Conservation (phyloP, 2,113 vertebrate species). For the Peromyscus leucopus region DNA sequence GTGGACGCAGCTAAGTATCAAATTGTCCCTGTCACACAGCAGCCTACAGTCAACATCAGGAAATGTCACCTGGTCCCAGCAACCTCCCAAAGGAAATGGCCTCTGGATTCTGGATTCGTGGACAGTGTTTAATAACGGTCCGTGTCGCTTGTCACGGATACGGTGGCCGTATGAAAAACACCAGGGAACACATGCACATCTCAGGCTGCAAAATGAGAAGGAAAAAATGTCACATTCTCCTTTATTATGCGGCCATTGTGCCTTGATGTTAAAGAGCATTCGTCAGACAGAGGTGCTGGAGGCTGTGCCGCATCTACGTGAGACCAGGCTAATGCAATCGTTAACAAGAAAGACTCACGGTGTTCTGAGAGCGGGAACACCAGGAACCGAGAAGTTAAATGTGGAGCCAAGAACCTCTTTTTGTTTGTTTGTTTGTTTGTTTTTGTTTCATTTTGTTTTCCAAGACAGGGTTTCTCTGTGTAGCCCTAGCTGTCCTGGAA, state of each 20-base stretch:
- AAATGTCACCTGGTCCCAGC: not conserved
- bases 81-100: not conserved
- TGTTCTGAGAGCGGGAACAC: not conserved
- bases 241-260: not conserved
- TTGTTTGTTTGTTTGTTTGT: not conserved
- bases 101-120: not conserved
- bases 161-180: not conserved
- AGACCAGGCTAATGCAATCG: not conserved
- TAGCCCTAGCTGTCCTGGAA: not conserved
- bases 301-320: not conserved
- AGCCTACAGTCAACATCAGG: not conserved
- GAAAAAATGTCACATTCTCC: not conserved
- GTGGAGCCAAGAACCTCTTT: not conserved
- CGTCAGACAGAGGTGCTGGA: not conserved
- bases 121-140: not conserved
- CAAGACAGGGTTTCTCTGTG: not conserved
- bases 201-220: not conserved
- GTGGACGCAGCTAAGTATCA: not conserved
- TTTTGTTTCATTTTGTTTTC: not conserved
- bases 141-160: accelerated
- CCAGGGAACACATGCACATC: not conserved
- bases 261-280: not conserved
- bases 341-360: too few species aligned
- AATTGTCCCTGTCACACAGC: not conserved
- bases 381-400: not conserved